Conservation (phyloP, 2,797 vertebrate species). For the Labeo calbasu region DNA sequence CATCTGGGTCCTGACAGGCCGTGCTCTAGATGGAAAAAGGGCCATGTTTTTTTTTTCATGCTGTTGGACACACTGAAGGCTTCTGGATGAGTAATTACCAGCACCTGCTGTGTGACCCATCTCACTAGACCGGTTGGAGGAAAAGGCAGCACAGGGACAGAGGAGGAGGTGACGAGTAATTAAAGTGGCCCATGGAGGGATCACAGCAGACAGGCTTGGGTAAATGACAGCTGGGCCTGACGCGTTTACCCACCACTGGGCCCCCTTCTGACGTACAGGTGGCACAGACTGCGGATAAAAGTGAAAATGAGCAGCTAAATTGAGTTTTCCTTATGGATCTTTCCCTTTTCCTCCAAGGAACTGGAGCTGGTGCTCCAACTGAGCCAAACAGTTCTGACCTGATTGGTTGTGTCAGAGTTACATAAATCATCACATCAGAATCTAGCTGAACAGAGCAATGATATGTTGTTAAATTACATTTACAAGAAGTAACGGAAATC, state of each 20-base stretch:
- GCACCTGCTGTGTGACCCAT: constrained; percentile 32
- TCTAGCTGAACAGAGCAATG: not conserved
- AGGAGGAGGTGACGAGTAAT: constrained; percentile 50
- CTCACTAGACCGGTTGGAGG: constrained; percentile 40
- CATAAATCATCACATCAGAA: constrained; percentile 3
- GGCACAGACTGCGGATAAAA: constrained; percentile 39
- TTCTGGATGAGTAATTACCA: constrained; percentile 51
- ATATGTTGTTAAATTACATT: constrained; percentile 3
- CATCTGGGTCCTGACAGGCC: not conserved
- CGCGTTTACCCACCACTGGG: constrained; percentile 16
- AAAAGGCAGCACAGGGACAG: constrained; percentile 9
- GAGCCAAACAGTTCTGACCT: constrained; percentile 42
- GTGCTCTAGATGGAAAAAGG: not conserved
- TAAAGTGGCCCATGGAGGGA: constrained; percentile 50
- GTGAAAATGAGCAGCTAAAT: constrained; percentile 60
- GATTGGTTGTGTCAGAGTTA: constrained; percentile 25
- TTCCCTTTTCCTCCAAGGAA: constrained; percentile 3
- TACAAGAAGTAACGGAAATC: not conserved
- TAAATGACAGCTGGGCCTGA: constrained; percentile 49
- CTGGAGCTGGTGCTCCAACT: constrained; percentile 18
- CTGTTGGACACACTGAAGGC: constrained; percentile 14
- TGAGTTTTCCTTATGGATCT: constrained; percentile 48
- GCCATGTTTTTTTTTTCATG: not conserved
- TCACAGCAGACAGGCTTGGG: constrained; percentile 40
- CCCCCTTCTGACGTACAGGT: constrained; percentile 47